phyloP scores from a whole-genome alignment of 1,140 invertebrate genomes.

The Bradysia coprophila region DNA sequence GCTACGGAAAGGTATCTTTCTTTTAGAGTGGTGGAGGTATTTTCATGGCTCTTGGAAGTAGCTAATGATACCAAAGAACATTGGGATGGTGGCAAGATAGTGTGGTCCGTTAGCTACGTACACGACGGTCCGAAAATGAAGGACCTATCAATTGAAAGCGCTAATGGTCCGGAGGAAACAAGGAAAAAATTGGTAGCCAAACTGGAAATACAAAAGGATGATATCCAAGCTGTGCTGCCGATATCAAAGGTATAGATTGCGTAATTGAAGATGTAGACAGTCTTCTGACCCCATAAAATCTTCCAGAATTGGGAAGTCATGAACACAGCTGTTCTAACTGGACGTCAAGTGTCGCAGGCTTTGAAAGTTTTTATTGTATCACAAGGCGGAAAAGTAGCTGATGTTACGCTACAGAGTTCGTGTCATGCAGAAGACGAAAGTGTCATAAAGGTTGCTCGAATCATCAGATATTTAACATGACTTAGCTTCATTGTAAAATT shows the following conservation, averaged over 20 bases:
- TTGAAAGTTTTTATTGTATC: conserved; percentile 93
- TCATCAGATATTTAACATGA: background rate
- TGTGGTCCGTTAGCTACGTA: conserved; percentile 58
- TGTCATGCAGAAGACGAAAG: conserved; percentile 91
- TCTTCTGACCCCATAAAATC: too few relatives aligned
- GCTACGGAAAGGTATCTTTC: background rate
- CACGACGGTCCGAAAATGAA: conserved; percentile 37
- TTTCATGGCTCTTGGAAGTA: conserved; percentile 80
- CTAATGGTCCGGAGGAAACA: conserved; percentile 27
- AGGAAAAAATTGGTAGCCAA: conserved; percentile 57
- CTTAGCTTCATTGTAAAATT: background rate
- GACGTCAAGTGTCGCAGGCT: conserved; percentile 79
- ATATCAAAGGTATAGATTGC: conserved; percentile 66
- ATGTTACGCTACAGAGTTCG: conserved; percentile 87
- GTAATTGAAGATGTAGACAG: too few relatives aligned
- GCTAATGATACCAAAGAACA: conserved; percentile 59
- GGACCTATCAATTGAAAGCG: conserved; percentile 6
- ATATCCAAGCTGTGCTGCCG: conserved; percentile 81
- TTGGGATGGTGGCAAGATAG: conserved; percentile 59
- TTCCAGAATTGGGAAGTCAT: conserved; percentile 81
- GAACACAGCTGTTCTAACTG: conserved; percentile 89
- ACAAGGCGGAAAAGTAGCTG: conserved; percentile 79
- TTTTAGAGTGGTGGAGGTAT: conserved; percentile 57
- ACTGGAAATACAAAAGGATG: conserved; percentile 83
- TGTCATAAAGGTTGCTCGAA: conserved; percentile 76